phyloP scores from a whole-genome alignment of 92 coral and sea anemone genomes.

The Epizoanthus illoricatus region DNA sequence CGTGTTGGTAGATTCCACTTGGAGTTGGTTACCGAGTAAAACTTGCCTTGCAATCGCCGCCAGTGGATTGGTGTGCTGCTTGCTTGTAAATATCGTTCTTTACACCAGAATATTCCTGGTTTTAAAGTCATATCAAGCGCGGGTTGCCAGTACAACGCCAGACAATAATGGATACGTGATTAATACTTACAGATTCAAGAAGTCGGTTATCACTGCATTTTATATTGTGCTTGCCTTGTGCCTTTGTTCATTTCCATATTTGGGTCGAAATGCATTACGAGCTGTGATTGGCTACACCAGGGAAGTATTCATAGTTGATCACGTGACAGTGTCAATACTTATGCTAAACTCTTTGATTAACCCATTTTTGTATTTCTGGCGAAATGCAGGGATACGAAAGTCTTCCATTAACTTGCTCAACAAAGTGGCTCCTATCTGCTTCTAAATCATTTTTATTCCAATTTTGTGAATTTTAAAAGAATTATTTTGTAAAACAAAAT shows the following conservation, averaged over 20 bases:
- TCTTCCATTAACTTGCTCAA: constrained; percentile 16
- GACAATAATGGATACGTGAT: neutral
- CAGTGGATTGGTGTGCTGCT: neutral
- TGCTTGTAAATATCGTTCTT: constrained; percentile 5
- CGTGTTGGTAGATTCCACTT: constrained; percentile 27
- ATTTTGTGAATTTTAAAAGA: too few species aligned
- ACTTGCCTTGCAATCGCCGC: constrained; percentile 19
- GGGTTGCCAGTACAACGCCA: neutral
- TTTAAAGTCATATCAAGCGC: constrained; percentile 17
- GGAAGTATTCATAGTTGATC: constrained; percentile 16
- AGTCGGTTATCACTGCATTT: constrained; percentile 22
- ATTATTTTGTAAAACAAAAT: too few species aligned
- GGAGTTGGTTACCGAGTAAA: constrained; percentile 27
- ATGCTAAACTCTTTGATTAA: constrained; percentile 29
- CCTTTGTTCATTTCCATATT: constrained; percentile 33
- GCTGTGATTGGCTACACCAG: constrained; percentile 10
- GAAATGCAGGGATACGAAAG: constrained; percentile 18
- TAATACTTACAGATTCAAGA: constrained; percentile 21
- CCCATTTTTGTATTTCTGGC: constrained; percentile 35
- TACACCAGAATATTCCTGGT: constrained; percentile 36
- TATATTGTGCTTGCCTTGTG: constrained; percentile 30
- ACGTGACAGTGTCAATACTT: constrained; percentile 16
- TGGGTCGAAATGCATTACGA: constrained; percentile 25
- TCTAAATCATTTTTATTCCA: neutral
- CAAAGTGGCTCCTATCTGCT: constrained; percentile 28